phyloP scores from a whole-genome alignment of 2,113 vertebrate genomes.

The Tetrao urogallus region DNA sequence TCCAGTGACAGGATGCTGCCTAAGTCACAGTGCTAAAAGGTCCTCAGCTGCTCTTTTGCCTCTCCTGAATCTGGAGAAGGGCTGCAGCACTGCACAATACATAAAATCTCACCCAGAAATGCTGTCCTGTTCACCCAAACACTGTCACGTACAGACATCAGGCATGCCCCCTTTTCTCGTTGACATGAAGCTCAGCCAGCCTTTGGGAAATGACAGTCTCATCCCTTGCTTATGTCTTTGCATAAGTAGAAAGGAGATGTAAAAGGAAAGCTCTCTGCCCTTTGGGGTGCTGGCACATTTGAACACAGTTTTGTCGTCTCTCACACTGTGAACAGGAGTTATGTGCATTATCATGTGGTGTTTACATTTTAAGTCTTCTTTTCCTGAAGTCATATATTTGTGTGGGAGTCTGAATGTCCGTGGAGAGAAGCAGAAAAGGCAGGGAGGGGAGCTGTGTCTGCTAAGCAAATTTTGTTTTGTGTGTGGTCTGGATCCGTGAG shows the following conservation, averaged over 20 bases:
- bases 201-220: not conserved
- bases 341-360: not conserved
- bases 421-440: not conserved
- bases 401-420: not conserved
- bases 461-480: not conserved
- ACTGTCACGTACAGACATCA: not conserved
- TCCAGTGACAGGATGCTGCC: not conserved
- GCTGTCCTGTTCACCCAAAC: not conserved
- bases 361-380: not conserved
- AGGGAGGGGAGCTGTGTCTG: not conserved
- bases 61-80: not conserved
- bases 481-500: accelerated
- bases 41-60: not conserved
- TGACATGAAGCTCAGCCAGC: not conserved
- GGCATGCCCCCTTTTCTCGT: accelerated
- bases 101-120: accelerated
- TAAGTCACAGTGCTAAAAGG: not conserved
- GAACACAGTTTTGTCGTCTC: not conserved
- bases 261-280: not conserved
- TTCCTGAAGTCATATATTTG: not conserved
- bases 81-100: not conserved
- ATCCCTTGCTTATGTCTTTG: not conserved
- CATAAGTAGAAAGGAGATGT: not conserved
- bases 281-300: not conserved
- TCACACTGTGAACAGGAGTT: not conserved